Conservation (phyloP, 2,797 vertebrate species). For the Protonibea diacanthus region DNA sequence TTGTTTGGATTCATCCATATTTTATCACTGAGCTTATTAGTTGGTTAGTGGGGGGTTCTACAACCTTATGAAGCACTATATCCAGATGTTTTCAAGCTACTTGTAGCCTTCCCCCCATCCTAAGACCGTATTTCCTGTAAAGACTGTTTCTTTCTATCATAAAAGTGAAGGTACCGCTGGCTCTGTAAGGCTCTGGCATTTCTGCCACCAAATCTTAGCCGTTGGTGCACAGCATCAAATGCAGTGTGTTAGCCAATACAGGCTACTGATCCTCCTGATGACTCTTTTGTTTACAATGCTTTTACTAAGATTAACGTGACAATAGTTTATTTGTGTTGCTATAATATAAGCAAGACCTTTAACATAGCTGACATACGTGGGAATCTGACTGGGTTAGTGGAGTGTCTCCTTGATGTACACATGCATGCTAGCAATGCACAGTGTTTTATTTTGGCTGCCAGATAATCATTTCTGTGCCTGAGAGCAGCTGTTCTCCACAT, state of each 20-base stretch:
- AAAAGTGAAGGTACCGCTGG: not conserved
- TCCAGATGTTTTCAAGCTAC: not conserved
- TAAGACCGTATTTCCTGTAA: conserved; percentile 25
- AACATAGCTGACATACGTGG: not conserved
- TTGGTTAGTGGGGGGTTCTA: conserved; percentile 8
- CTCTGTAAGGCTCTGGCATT: not conserved
- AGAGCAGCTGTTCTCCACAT: conserved; percentile 18
- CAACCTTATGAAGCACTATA: not conserved
- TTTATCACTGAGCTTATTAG: conserved; percentile 39
- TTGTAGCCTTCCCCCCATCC: not conserved
- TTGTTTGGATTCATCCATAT: conserved; percentile 53
- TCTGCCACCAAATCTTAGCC: not conserved
- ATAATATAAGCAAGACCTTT: not conserved
- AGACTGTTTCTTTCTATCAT: not conserved
- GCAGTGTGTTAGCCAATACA: not conserved
- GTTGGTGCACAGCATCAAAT: not conserved
- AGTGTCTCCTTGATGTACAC: not conserved
- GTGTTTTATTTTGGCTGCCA: not conserved
- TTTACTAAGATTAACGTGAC: not conserved
- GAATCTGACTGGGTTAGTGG: not conserved
- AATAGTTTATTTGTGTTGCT: not conserved
- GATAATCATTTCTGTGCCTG: not conserved
- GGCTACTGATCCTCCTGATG: not conserved
- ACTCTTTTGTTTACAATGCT: not conserved
- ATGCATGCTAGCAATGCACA: not conserved